Evolutionary conservation across 2,113 vertebrate genomes (phyloP), one percentile per base, ranked within the genome.

Genomic region (Apistogramma diplotaenia): DNA sequence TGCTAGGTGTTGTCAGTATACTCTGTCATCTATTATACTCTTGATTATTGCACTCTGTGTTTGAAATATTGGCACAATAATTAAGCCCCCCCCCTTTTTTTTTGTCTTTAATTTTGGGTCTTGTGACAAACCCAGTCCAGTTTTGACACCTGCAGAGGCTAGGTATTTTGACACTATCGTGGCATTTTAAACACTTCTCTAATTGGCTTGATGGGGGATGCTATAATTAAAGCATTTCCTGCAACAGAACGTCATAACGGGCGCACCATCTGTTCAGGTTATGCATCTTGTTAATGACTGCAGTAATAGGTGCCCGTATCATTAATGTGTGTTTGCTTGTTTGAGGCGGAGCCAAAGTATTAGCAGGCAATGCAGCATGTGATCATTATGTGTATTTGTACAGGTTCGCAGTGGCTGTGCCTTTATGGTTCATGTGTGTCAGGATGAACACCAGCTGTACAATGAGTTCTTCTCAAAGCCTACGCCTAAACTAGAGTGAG

Each of bases 361-460:
- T 58, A 8, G 56, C 18, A 33, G 43, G 5, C 21, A 7, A 27
- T 70, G 75, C 62, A 53, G 74, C 12, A 1, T 21, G 27, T 80
- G 62, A 35, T 85, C 23, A 75, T 85, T 25, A 4, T 87, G 59
- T 85, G 23, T 82, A 1, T 85, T 81, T 82, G 62, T 49, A 3
- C 91, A 99, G 98, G 97, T 99, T 33, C 96, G 98, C 86, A 99
- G 98, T 75, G 98, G 98, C 89, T 99, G 98, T 95, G 97, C 98
- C 79, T 99, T 99, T 73, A 99, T 99, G 98, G 97, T 98, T 55
- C 98, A 99, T 1, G 98, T 99, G 7, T 99, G 98, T 91, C 98
- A 99, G 93, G 98, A 99, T 87, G 98, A 99, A 43, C 97, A 99
- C 85, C 97, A 99, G 72, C 96, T 99, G 67, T 99, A 96, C 91